Evolutionary conservation across 2,888 invertebrate species (phyloP).

Genomic region (Clepsis dumicolana): DNA sequence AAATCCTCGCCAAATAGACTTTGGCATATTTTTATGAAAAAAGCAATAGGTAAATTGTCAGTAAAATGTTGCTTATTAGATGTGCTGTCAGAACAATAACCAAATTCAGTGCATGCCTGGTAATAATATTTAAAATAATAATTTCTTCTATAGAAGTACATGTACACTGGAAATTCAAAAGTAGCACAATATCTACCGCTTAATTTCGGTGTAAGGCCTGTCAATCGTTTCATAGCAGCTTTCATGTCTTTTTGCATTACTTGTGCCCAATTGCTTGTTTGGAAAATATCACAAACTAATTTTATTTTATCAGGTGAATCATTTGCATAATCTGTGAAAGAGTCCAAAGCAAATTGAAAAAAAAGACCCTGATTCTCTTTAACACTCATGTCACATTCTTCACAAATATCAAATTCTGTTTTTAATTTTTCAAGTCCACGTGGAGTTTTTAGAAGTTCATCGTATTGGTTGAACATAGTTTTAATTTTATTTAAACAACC

Average conservation of each 20-base stretch:
- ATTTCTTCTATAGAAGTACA: constrained; percentile 44
- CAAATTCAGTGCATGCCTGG: constrained; percentile 92
- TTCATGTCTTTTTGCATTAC: constrained; percentile 25
- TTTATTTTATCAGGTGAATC: constrained; percentile 55
- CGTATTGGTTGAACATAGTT: constrained; percentile 62
- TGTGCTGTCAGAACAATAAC: constrained; percentile 89
- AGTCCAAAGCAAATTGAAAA: neutral
- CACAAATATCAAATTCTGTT: constrained; percentile 70
- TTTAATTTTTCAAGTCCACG: constrained; percentile 65
- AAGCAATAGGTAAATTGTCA: constrained; percentile 71
- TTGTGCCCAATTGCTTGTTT: constrained; percentile 45
- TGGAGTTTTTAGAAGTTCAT: constrained; percentile 59
- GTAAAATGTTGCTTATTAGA: constrained; percentile 86
- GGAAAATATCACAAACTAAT: constrained; percentile 55
- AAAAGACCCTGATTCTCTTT: constrained; percentile 61
- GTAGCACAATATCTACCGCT: constrained; percentile 59
- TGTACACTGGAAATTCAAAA: constrained; percentile 68
- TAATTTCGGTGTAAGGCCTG: constrained; percentile 49
- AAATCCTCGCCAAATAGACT: constrained; percentile 74
- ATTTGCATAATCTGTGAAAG: neutral
- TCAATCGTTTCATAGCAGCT: neutral
- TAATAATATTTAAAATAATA: constrained; percentile 75
- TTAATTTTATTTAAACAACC: constrained; percentile 63
- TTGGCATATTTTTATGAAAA: constrained; percentile 71
- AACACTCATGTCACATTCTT: constrained; percentile 63